Conservation (phyloP, 2,113 vertebrate genomes). For the Zosterops borbonicus region DNA sequence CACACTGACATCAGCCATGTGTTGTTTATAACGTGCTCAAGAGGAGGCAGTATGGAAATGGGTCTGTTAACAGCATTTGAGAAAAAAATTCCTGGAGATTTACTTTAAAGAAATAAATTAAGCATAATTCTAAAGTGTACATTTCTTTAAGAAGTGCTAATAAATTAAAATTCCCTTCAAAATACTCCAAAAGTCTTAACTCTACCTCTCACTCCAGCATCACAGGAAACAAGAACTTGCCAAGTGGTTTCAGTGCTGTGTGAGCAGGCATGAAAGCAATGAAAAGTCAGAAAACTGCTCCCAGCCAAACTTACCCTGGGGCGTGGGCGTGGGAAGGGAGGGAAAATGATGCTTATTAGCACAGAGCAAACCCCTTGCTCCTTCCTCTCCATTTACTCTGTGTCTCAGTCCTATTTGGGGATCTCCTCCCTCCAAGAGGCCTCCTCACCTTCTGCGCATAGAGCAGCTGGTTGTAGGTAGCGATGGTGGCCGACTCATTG, state of each 20-base stretch:
- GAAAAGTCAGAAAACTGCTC: background rate
- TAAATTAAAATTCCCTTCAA: background rate
- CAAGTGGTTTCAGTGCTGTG: background rate
- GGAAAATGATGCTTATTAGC: background rate
- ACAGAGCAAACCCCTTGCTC: background rate
- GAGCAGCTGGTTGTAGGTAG: constrained; percentile 86
- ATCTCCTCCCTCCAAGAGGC: background rate
- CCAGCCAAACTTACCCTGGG: background rate
- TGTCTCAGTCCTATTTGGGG: accelerated
- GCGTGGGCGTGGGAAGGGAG: background rate
- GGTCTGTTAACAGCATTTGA: background rate
- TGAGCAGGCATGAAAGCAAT: background rate
- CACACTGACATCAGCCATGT: background rate
- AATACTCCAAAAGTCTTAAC: background rate
- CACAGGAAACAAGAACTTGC: background rate
- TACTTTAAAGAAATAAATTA: background rate
- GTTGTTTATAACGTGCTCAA: background rate
- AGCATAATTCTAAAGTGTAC: background rate
- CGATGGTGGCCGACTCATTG: constrained; percentile 75
- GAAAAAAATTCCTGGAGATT: background rate
- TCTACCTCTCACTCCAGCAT: background rate
- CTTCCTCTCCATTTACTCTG: background rate
- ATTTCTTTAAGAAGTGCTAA: background rate
- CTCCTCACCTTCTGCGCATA: constrained; percentile 87
- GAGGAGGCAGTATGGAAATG: background rate